phyloP scores from a whole-genome alignment of 2,113 vertebrate species.

The Cyphomyrus discorhynchus region DNA sequence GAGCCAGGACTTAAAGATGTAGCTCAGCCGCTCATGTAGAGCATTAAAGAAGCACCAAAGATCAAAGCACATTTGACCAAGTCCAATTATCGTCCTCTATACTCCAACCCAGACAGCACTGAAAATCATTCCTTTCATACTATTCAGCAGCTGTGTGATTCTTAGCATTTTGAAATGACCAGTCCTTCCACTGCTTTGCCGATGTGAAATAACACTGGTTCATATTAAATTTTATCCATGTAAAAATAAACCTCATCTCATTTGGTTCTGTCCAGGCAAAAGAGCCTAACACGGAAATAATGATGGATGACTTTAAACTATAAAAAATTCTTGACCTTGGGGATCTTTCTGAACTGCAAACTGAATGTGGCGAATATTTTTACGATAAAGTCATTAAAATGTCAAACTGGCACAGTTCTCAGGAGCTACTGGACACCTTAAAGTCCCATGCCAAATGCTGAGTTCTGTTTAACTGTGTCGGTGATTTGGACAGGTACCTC shows the following conservation, averaged over 20 bases:
- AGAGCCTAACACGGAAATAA: conserved; percentile 32
- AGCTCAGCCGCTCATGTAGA: conserved; percentile 16
- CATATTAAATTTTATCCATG: conserved; percentile 24
- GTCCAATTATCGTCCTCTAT: conserved; percentile 40
- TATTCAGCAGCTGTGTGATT: conserved; percentile 32
- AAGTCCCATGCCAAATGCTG: not conserved
- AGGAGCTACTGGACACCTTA: conserved; percentile 24
- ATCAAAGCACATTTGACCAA: conserved; percentile 44
- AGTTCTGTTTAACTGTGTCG: conserved; percentile 27
- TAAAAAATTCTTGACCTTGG: conserved; percentile 41
- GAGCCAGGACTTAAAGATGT: not conserved
- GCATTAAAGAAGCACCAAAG: conserved; percentile 30
- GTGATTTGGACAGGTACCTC: conserved; percentile 27
- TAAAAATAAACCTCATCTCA: conserved; percentile 36
- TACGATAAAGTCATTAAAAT: conserved; percentile 42
- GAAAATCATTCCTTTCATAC: conserved; percentile 33
- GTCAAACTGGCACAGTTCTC: conserved; percentile 31
- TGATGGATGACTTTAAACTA: conserved; percentile 30
- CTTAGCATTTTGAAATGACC: conserved; percentile 15
- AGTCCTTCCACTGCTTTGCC: conserved; percentile 12
- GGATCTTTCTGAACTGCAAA: conserved; percentile 35
- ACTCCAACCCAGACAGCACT: conserved; percentile 28
- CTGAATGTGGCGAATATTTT: conserved; percentile 38
- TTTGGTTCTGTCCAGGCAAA: conserved; percentile 30
- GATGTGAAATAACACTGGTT: not conserved